Evolutionary conservation across 1,140 invertebrate genomes (phyloP).

Genomic region (Asbolus verrucosus): DNA sequence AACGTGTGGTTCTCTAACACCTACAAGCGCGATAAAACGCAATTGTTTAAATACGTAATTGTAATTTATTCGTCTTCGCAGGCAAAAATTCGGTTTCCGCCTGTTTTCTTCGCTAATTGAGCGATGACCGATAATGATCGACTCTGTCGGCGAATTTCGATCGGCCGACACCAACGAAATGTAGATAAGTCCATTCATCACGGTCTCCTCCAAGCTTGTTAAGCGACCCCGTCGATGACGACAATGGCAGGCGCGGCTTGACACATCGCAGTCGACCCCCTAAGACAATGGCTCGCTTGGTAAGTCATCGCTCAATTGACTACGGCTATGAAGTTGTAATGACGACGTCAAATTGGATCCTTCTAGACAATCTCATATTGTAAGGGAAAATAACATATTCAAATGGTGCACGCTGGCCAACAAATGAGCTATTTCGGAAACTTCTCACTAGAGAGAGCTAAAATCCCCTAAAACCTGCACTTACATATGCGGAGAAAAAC

Average conservation of each 20-base stretch:
- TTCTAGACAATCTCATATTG: too few species aligned
- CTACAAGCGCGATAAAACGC: slow-evolving; percentile 26
- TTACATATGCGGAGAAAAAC: too few species aligned
- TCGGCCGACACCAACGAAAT: too few species aligned
- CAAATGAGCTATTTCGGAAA: too few species aligned
- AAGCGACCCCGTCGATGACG: slow-evolving; percentile 35
- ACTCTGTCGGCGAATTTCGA: slow-evolving; percentile 4
- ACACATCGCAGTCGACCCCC: slow-evolving; percentile 32
- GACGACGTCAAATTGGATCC: background rate
- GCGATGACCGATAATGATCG: background rate
- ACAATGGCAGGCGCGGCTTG: slow-evolving; percentile 42
- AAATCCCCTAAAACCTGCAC: too few species aligned
- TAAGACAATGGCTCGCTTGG: slow-evolving; percentile 37
- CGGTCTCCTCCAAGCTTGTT: slow-evolving; percentile 30
- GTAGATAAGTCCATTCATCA: slow-evolving; percentile 39
- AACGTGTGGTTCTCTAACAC: slow-evolving; percentile 32
- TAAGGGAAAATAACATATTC: too few species aligned
- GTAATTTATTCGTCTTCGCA: slow-evolving; percentile 30
- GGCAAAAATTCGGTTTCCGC: slow-evolving; percentile 1
- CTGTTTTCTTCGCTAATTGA: too few species aligned
- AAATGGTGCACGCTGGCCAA: too few species aligned
- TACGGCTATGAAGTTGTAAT: slow-evolving; percentile 15
- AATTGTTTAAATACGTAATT: slow-evolving; percentile 36
- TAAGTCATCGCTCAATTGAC: slow-evolving; percentile 41
- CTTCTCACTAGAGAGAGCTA: too few species aligned